Evolutionary conservation across 1,140 invertebrate species (phyloP).

Genomic region (Drosophila navojoa): DNA sequence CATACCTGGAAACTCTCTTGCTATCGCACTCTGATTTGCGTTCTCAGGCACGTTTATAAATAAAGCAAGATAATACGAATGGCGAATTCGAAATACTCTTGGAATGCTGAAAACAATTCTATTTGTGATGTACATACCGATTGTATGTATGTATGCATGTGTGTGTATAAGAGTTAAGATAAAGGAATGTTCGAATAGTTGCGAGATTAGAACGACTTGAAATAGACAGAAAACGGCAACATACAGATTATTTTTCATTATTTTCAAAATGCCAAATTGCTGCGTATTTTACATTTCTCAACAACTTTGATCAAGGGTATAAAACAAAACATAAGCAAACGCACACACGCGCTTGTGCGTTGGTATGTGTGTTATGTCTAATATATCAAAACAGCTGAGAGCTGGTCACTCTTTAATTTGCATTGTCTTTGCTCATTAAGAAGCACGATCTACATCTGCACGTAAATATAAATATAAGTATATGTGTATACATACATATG

Average conservation of each 20-base stretch:
- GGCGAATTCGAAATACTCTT: neutral
- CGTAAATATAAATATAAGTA: neutral
- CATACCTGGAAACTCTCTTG: slow-evolving; percentile 20
- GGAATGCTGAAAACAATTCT: neutral
- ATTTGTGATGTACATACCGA: neutral
- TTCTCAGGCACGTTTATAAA: slow-evolving; percentile 33
- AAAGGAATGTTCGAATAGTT: too few species aligned
- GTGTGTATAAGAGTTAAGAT: neutral
- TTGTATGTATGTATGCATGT: too few species aligned
- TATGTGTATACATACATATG: neutral
- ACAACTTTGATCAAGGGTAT: neutral
- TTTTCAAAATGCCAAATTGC: neutral
- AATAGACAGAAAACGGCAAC: too few species aligned
- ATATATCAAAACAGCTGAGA: slow-evolving; percentile 27
- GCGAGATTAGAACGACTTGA: too few species aligned
- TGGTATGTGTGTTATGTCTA: slow-evolving; percentile 2
- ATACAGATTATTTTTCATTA: neutral
- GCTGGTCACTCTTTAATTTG: slow-evolving; percentile 37
- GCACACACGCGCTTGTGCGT: neutral
- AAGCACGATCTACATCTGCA: slow-evolving; percentile 1
- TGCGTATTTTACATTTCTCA: neutral
- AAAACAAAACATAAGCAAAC: neutral
- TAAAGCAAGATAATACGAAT: neutral
- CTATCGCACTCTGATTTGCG: neutral
- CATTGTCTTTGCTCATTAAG: slow-evolving; percentile 28